These are phyloP conservation scores for Ramphastos sulfuratus DNA, from an alignment of 2,113 vertebrate species.

Conservation along the genomic window DNA sequence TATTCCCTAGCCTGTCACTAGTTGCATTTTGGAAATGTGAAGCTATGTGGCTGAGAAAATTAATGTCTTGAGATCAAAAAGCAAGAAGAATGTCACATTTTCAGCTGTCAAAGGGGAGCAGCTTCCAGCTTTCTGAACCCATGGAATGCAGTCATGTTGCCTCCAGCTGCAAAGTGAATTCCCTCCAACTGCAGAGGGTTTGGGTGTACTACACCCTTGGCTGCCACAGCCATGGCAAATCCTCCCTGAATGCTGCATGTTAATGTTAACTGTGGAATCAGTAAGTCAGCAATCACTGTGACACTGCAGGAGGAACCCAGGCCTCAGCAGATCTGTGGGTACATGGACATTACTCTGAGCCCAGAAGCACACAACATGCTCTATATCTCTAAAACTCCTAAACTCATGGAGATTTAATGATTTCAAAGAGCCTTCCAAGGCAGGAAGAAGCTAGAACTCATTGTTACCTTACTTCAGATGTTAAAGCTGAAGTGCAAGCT, in stretches of 20 bases:
- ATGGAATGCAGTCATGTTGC: neutral
- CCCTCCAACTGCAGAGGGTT: neutral
- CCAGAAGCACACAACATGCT: neutral
- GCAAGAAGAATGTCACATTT: neutral
- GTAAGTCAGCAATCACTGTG: neutral
- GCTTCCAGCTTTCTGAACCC: neutral
- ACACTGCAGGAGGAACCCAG: neutral
- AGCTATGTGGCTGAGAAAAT: neutral
- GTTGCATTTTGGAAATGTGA: neutral
- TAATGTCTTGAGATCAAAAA: neutral
- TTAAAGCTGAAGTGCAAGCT: neutral
- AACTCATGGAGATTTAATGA: neutral
- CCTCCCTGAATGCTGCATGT: neutral
- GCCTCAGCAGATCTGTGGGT: neutral
- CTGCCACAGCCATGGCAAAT: neutral
- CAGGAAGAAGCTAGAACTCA: neutral
- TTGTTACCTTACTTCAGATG: neutral
- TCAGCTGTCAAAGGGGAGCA: neutral
- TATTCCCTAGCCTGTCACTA: neutral
- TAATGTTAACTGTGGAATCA: neutral
- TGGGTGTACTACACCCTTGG: neutral
- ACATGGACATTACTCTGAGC: neutral
- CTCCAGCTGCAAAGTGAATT: neutral
- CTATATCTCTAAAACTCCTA: neutral
- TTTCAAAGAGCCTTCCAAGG: neutral